phyloP scores from a whole-genome alignment of 2,797 vertebrate species.

The Prunella strophiata region DNA sequence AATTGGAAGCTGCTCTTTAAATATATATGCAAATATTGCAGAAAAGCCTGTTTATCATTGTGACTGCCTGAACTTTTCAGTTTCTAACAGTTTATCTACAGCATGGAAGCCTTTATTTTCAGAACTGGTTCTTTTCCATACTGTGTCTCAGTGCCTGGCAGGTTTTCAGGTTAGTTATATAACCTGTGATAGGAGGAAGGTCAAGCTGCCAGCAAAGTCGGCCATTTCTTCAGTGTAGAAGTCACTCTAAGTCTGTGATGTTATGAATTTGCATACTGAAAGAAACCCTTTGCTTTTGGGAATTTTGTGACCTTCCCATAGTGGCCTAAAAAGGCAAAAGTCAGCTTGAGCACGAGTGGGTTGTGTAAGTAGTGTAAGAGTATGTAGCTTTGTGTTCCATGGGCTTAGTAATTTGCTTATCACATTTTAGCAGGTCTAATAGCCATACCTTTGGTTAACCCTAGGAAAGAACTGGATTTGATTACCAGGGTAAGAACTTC shows the following conservation, averaged over 20 bases:
- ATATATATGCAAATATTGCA: neutral
- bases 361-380: neutral
- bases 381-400: neutral
- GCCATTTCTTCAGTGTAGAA: neutral
- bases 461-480: neutral
- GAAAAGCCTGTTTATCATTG: neutral
- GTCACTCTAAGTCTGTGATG: neutral
- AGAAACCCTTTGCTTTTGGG: neutral
- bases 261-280: neutral
- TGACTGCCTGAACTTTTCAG: neutral
- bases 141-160: neutral
- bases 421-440: neutral
- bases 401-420: neutral
- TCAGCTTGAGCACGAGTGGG: neutral
- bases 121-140: neutral
- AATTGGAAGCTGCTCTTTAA: neutral
- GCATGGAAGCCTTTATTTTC: neutral
- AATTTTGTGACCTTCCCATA: neutral
- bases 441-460: neutral
- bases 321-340: slow-evolving; percentile 11
- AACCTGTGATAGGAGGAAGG: slow-evolving; percentile 9
- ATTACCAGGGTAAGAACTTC: neutral
- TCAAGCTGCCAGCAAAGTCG: neutral
- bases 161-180: slow-evolving; percentile 57
- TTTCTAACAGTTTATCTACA: neutral